Percentiles rank a stretch among this genome's conserved stretches.
Evolutionary conservation across 2,888 invertebrate species (phyloP).

Genomic region (Epirrhoe alternata): DNA sequence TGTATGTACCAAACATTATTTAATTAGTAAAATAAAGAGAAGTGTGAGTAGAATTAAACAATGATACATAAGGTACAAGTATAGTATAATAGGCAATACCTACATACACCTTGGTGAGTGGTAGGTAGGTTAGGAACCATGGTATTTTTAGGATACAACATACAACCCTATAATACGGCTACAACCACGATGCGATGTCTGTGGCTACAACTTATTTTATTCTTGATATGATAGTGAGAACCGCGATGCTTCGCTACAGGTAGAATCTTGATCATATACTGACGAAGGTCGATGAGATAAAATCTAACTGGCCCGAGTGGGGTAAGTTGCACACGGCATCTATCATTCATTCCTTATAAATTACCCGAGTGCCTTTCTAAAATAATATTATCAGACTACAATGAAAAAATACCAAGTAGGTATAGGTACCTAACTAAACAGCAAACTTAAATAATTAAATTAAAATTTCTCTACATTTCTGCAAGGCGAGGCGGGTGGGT

Average conservation of each 20-base stretch:
- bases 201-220: no score
- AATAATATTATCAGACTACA: no score
- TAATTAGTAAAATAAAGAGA: neutral
- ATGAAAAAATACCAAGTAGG: neutral
- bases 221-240: neutral
- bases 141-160: no score
- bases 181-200: no score
- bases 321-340: neutral
- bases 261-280: neutral
- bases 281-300: neutral
- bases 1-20: neutral
- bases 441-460: slow-evolving; percentile 21
- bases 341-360: neutral
- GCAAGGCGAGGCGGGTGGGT: slow-evolving; percentile 27
- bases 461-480: slow-evolving; percentile 26
- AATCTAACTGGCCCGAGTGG: neutral
- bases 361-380: no score
- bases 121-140: no score
- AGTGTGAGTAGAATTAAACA: neutral
- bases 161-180: no score
- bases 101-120: no score
- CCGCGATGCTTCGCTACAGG: neutral
- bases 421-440: neutral
- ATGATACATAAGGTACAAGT: no score
- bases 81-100: no score